Base-by-base conservation (phyloP, 2,888 invertebrate genomes). In the Cecidostiba fungosa region DNA sequence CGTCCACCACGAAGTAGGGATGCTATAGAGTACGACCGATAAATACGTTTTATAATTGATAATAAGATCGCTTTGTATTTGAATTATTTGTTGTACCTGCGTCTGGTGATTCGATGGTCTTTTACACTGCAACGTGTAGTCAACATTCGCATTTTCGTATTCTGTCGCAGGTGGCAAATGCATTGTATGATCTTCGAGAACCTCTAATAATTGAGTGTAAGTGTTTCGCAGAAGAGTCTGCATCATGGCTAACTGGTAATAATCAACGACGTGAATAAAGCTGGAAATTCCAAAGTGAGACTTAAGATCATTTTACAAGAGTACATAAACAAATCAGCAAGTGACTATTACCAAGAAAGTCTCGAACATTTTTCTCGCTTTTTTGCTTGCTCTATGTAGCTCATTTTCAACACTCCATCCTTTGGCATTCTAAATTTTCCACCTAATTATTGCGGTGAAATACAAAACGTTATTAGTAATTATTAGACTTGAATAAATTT, bases 341-440 rank as follows among this genome's bases (percentile, higher is more conserved):
- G 5, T 1, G 6, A 54, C 19, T 54, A 54, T 6, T 94, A 98
- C 98, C 97, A 95, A 59, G 97, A 96, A 2, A 98, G 94, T 87
- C 97, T 94, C 91, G 95, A 95, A 91, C 98, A 98, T 91, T 97
- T 97, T 89, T 96, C 95, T 87, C 97, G 95, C 91, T 98, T 98
- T 89, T 96, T 96, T 0, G 97, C 97, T 90, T 98, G 97, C 90
- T 98, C 97, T 77, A 97, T 97, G 91, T 97, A 98, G 4, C 97
- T 97, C 95, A 97, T 97, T 88, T 97, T 97, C 0, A 92, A 88
- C 80, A 90, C 83, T n/a, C 89, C 89, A 19, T 92, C 90, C 77
- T 89, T 91, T 4, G 91, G 91, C 88, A 91, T 89, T 76, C 89
- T 89, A 66, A 90, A 89, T 84, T 90, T 91, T 0, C 88, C 89